Evolutionary conservation across 2,888 invertebrate genomes (phyloP), one percentile per base, ranked within the genome.

Genomic region (Syrista parreyssii): DNA sequence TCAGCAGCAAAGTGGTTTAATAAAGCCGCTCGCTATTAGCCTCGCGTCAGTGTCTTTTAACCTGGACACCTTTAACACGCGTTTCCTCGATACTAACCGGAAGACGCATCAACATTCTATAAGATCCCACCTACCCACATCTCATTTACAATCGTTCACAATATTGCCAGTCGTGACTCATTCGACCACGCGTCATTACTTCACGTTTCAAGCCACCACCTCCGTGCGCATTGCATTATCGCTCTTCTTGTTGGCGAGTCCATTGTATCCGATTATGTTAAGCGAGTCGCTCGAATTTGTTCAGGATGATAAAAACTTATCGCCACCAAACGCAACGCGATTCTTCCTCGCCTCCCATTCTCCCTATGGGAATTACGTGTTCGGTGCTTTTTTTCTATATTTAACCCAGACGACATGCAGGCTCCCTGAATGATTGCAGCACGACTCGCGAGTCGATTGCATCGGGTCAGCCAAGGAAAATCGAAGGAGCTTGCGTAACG

Each of bases 131-230:
- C 40, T 15, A 40, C 40, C 40, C 15, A 6, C 40, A 6, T 15
- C 15, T 15, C 40, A 40, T 40, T 69, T 32, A 6, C 30, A 32
- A 30, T 69, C 69, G 69, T 69, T 75, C 33, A 30, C 68, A 55
- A 75, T 30, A 68, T 75, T 76, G 82, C 77, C 74, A 75, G 77
- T 81, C 78, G 80, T 85, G 85, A 85, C 83, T 85, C 85, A 85
- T 81, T 84, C 85, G 85, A 85, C 85, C 85, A 85, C 85, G 85
- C 85, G 85, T 84, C 84, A 85, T 85, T 84, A 85, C 85, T 85
- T 84, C 84, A 84, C 80, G 82, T 85, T 85, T 84, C 80, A 83
- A 84, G 84, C 84, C 84, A 84, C 85, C 85, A 34, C 35, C 73
- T 73, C 73, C 35, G 15, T 73, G 34, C 35, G 12, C 73, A 4